Percentiles rank a stretch among this genome's conserved stretches.
These are phyloP conservation scores for Polypterus bichir DNA, from an alignment of 2,113 vertebrate genomes.

Conservation along the genomic window DNA sequence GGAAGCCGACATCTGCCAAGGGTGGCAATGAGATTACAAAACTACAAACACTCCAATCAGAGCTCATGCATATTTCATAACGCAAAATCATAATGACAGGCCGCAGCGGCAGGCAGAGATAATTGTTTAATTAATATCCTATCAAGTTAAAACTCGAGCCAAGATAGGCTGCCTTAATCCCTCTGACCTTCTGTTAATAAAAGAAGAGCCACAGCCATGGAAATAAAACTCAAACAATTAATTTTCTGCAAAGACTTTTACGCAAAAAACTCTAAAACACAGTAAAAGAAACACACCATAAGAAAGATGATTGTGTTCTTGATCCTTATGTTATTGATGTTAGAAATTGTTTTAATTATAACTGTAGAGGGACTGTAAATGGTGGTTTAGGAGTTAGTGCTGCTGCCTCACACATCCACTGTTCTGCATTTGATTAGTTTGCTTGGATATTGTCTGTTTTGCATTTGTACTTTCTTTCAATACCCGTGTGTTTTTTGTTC, in stretches of 20 bases:
- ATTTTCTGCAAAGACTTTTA: not conserved
- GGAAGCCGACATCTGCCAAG: conserved; percentile 34
- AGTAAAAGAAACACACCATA: too few relatives aligned
- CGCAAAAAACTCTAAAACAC: too few relatives aligned
- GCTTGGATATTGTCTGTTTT: too few relatives aligned
- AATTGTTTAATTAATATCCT: conserved; percentile 67
- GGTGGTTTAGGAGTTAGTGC: too few relatives aligned
- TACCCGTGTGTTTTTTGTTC: too few relatives aligned
- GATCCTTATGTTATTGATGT: too few relatives aligned
- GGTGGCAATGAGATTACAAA: conserved; percentile 54
- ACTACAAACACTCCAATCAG: conserved; percentile 54
- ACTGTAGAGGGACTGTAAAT: too few relatives aligned
- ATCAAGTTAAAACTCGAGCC: conserved; percentile 32
- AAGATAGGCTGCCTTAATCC: conserved; percentile 45
- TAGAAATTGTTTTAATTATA: too few relatives aligned
- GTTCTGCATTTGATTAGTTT: too few relatives aligned
- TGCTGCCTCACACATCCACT: too few relatives aligned
- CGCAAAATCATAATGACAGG: not conserved
- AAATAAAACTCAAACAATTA: not conserved
- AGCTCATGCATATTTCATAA: conserved; percentile 54
- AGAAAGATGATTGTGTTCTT: too few relatives aligned
- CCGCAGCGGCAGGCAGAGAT: conserved; percentile 36
- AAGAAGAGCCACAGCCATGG: not conserved
- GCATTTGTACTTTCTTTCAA: too few relatives aligned
- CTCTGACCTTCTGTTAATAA: conserved; percentile 5